Conservation (phyloP, 2,888 invertebrate genomes). For the Listrodromus nycthemerus region DNA sequence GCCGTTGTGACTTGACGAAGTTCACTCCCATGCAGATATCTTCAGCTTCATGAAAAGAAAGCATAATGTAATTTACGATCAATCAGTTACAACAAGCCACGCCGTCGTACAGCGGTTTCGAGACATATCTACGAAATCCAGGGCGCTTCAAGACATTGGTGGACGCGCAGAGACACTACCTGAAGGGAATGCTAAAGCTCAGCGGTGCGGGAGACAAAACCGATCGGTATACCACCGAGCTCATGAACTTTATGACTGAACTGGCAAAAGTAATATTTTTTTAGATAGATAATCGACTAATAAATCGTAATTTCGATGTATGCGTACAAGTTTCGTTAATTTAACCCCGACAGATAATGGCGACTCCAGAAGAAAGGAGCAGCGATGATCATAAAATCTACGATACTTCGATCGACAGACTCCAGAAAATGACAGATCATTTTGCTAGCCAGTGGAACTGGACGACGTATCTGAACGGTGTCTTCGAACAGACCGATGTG, state of each 20-base stretch:
- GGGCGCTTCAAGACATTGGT: conserved; percentile 87
- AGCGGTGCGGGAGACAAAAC: conserved; percentile 81
- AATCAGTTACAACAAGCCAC: conserved; percentile 88
- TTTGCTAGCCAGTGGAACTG: conserved; percentile 86
- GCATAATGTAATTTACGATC: conserved; percentile 14
- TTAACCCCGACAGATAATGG: conserved; percentile 86
- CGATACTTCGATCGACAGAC: conserved; percentile 87
- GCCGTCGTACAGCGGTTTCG: conserved; percentile 87
- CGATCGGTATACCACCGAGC: conserved; percentile 87
- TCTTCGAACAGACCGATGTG: conserved; percentile 82
- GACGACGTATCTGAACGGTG: conserved; percentile 86
- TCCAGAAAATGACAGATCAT: conserved; percentile 82
- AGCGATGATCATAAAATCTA: conserved; percentile 88
- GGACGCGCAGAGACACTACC: conserved; percentile 87
- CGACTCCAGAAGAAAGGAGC: conserved; percentile 87
- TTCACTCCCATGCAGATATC: too few relatives aligned
- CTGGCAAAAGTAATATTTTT: conserved; percentile 86
- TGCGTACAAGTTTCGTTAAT: background rate
- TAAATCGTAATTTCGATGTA: background rate
- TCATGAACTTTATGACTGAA: conserved; percentile 87
- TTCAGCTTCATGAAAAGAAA: too few relatives aligned
- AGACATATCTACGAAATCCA: conserved; percentile 87
- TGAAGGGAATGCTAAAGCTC: conserved; percentile 86
- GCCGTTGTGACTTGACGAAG: too few relatives aligned
- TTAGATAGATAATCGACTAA: background rate